Conservation (phyloP, 2,888 invertebrate genomes). For the Mythimna impura region DNA sequence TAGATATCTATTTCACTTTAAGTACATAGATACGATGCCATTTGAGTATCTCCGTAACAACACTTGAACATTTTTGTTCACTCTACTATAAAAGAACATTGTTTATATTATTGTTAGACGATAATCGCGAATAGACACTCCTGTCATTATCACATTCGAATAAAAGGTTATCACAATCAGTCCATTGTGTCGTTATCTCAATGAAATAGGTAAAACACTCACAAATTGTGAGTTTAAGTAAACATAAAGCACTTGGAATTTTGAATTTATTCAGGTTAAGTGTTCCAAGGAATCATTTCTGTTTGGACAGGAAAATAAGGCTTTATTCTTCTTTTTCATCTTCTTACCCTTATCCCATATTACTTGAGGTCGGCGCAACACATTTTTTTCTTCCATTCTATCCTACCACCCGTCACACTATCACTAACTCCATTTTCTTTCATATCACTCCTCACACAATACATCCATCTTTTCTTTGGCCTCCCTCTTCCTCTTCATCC, state of each 20-base stretch:
- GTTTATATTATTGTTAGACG: slow-evolving; percentile 13
- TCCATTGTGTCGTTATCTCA: slow-evolving; percentile 29
- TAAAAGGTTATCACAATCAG: slow-evolving; percentile 43
- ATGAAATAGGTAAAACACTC: slow-evolving; percentile 19
- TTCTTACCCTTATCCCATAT: too few relatives aligned
- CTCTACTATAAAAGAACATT: background rate
- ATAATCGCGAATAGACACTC: slow-evolving; percentile 21
- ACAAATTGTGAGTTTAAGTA: slow-evolving; percentile 4
- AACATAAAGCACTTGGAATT: slow-evolving; percentile 17
- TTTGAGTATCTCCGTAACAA: background rate
- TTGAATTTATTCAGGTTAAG: slow-evolving; percentile 10
- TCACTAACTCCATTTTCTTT: too few relatives aligned
- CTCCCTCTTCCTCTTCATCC: too few relatives aligned
- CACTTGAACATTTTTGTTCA: background rate
- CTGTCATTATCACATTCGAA: slow-evolving; percentile 20
- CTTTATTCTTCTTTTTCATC: too few relatives aligned
- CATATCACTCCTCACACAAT: too few relatives aligned
- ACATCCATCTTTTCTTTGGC: too few relatives aligned
- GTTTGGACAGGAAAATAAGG: too few relatives aligned
- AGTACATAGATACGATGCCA: background rate
- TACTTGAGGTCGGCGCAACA: too few relatives aligned
- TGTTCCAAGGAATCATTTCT: background rate
- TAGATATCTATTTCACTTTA: background rate
- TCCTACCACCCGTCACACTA: too few relatives aligned
- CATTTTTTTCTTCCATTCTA: too few relatives aligned